Evolutionary conservation across 1,140 invertebrate genomes (phyloP).

Genomic region (Daktulosphaira vitifoliae): DNA sequence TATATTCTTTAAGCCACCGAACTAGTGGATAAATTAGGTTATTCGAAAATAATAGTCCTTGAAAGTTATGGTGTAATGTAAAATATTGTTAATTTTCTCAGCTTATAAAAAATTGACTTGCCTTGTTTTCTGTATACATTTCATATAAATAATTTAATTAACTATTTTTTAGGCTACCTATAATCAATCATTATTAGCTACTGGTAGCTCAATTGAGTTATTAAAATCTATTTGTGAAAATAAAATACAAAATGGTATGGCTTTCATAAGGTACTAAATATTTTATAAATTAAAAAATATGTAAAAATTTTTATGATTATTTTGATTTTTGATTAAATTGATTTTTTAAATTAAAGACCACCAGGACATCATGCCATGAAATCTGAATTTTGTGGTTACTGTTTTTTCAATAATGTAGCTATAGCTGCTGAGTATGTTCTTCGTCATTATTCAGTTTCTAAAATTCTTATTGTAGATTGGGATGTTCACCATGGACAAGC

Average conservation of each 20-base stretch:
- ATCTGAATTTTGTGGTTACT: constrained; percentile 83
- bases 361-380: constrained; percentile 96
- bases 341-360: constrained; percentile 52
- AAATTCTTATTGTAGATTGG: constrained; percentile 91
- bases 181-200: constrained; percentile 61
- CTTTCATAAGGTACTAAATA: constrained; percentile 52
- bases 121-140: too few relatives aligned
- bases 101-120: too few relatives aligned
- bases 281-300: background rate
- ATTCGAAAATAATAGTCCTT: too few relatives aligned
- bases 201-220: constrained; percentile 72
- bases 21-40: too few relatives aligned
- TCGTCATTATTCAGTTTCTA: constrained; percentile 49
- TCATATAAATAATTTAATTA: too few relatives aligned
- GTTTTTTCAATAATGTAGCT: constrained; percentile 95
- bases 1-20: too few relatives aligned
- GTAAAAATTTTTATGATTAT: background rate
- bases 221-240: constrained; percentile 63
- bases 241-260: constrained; percentile 76
- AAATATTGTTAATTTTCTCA: too few relatives aligned
- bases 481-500: constrained; percentile 95
- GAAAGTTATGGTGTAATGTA: too few relatives aligned
- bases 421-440: constrained; percentile 79
- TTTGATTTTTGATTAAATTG: background rate
- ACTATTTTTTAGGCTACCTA: constrained; percentile 64